These are phyloP conservation scores for Hyaena hyaena DNA, from an alignment of 2,113 vertebrate genomes.

Conservation along the genomic window DNA sequence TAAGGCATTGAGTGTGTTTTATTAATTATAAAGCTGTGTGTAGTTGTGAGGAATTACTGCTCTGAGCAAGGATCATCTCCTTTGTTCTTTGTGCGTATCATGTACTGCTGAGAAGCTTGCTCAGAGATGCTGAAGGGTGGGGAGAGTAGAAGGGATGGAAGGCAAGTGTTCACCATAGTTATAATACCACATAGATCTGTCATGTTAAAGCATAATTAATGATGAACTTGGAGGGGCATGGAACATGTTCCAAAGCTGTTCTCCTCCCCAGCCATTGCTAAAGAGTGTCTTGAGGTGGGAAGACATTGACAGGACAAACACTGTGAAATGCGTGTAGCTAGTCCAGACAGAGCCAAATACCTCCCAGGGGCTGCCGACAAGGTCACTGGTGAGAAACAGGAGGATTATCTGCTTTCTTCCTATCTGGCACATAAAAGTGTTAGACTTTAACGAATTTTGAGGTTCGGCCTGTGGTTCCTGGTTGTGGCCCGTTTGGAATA, in stretches of 20 bases:
- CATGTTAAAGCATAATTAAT: not conserved
- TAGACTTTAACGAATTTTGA: not conserved
- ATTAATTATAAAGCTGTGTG: not conserved
- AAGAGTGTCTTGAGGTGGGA: not conserved
- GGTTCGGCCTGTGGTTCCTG: not conserved
- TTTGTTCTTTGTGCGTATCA: not conserved
- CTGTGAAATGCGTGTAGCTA: not conserved
- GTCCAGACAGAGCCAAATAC: not conserved
- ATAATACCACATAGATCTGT: not conserved
- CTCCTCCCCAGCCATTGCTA: not conserved
- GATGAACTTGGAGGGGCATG: not conserved
- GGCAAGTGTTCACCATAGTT: not conserved
- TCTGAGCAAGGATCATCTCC: constrained; percentile 26
- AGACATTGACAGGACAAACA: not conserved
- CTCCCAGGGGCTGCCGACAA: not conserved
- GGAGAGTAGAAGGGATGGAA: not conserved
- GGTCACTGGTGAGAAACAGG: not conserved
- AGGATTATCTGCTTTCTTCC: not conserved
- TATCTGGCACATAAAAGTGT: not conserved
- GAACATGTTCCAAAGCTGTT: not conserved
- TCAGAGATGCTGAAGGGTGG: not conserved
- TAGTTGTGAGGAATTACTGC: not conserved
- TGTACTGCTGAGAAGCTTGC: not conserved
- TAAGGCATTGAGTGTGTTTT: not conserved
- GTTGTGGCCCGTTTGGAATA: not conserved